phyloP scores from a whole-genome alignment of 2,888 invertebrate genomes.

The Prosopocoilus inquinatus region DNA sequence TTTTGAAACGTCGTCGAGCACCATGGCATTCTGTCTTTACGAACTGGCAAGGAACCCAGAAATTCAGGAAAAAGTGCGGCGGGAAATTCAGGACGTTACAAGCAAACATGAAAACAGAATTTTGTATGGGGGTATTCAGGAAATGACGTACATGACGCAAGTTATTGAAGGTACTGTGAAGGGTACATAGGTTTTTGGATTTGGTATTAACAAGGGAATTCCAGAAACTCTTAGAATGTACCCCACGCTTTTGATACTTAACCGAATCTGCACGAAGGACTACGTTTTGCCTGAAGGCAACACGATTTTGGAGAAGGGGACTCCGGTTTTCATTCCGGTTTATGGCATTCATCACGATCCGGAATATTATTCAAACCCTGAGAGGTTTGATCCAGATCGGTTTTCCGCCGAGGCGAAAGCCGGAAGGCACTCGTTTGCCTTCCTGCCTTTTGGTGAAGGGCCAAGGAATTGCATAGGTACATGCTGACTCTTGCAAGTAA shows the following conservation, averaged over 20 bases:
- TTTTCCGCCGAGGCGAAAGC: not conserved
- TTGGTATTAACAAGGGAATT: too few species aligned
- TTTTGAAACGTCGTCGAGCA: conserved; percentile 49
- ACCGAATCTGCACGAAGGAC: conserved; percentile 10
- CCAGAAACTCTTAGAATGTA: conserved; percentile 16
- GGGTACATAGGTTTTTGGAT: too few species aligned
- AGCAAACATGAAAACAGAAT: conserved; percentile 39
- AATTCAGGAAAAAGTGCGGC: conserved; percentile 47
- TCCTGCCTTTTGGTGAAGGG: not conserved
- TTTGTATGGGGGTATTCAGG: conserved; percentile 36
- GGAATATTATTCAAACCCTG: conserved; percentile 5
- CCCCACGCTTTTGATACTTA: conserved; percentile 6
- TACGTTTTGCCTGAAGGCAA: conserved; percentile 6
- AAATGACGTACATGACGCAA: conserved; percentile 1
- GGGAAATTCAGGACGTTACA: conserved; percentile 43
- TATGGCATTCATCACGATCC: conserved; percentile 13
- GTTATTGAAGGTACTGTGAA: not conserved
- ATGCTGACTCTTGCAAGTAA: not conserved
- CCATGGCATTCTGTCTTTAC: conserved; percentile 44
- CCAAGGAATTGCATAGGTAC: not conserved
- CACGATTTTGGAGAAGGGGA: conserved; percentile 4
- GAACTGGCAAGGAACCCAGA: conserved; percentile 45
- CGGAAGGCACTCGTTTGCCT: not conserved
- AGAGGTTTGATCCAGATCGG: not conserved
- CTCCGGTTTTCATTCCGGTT: conserved; percentile 6